Evolutionary conservation across 2,797 vertebrate species (phyloP).

Genomic region (Streptopelia turtur): DNA sequence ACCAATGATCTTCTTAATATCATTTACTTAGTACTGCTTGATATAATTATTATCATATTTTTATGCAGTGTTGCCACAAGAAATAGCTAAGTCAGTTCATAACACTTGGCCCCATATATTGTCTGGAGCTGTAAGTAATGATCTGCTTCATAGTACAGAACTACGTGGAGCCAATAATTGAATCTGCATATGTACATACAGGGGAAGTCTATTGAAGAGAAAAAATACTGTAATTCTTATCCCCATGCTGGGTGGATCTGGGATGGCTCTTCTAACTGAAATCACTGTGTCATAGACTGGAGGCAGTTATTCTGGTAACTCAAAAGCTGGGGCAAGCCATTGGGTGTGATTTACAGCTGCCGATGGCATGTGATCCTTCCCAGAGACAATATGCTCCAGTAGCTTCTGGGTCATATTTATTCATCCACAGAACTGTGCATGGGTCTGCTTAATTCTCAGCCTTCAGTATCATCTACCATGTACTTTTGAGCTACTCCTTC

Average conservation of each 20-base stretch:
- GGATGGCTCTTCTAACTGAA: background rate
- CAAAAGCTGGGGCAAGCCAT: background rate
- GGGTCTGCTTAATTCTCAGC: background rate
- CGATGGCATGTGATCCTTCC: background rate
- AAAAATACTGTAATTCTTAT: background rate
- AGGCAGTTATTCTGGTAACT: background rate
- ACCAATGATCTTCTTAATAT: background rate
- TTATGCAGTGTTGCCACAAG: background rate
- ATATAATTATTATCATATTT: background rate
- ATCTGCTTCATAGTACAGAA: background rate
- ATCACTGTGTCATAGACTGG: rapidly evolving
- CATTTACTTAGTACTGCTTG: background rate
- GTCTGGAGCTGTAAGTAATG: background rate
- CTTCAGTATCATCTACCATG: background rate
- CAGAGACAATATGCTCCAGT: background rate
- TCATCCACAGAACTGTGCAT: background rate
- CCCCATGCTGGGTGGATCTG: background rate
- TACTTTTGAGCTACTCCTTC: background rate
- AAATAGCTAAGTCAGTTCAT: background rate
- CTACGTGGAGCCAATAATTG: background rate
- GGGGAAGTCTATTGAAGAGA: background rate
- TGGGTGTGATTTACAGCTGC: background rate
- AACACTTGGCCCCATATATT: background rate
- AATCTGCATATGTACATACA: background rate
- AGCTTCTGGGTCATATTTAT: background rate